A percentile compares a stretch with the other conserved stretches of the same genome.
phyloP scores from a whole-genome alignment of 2,113 vertebrate genomes.

The Vombatus ursinus region DNA sequence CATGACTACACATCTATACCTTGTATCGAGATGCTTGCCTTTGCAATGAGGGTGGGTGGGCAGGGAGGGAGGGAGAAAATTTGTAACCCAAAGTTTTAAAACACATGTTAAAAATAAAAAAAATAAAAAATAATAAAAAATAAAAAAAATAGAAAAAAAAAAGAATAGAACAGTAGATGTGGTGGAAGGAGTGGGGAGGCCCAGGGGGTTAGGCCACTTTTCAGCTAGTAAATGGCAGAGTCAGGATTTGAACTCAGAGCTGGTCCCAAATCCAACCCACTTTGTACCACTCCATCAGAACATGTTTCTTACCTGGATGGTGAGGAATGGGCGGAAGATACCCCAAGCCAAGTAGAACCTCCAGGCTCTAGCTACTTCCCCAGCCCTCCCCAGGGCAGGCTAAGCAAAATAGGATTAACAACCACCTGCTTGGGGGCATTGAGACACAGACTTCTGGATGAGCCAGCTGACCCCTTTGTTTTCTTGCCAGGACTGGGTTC shows the following conservation, averaged over 20 bases:
- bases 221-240: not conserved
- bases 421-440: not conserved
- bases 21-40: too few relatives aligned
- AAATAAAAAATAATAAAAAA: too few relatives aligned
- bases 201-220: not conserved
- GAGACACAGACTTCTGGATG: too few relatives aligned
- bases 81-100: too few relatives aligned
- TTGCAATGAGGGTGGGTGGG: too few relatives aligned
- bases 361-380: not conserved
- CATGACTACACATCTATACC: too few relatives aligned
- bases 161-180: not conserved
- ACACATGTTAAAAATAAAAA: too few relatives aligned
- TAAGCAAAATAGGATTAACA: not conserved
- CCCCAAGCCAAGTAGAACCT: not conserved
- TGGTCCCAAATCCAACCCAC: not conserved
- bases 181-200: not conserved
- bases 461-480: not conserved
- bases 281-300: not conserved
- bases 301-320: not conserved
- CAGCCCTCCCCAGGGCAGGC: not conserved
- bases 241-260: not conserved
- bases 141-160: too few relatives aligned
- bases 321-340: not conserved
- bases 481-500: not conserved
- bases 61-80: too few relatives aligned